phyloP scores from a whole-genome alignment of 2,797 vertebrate genomes.

The Eospalax fontanierii region DNA sequence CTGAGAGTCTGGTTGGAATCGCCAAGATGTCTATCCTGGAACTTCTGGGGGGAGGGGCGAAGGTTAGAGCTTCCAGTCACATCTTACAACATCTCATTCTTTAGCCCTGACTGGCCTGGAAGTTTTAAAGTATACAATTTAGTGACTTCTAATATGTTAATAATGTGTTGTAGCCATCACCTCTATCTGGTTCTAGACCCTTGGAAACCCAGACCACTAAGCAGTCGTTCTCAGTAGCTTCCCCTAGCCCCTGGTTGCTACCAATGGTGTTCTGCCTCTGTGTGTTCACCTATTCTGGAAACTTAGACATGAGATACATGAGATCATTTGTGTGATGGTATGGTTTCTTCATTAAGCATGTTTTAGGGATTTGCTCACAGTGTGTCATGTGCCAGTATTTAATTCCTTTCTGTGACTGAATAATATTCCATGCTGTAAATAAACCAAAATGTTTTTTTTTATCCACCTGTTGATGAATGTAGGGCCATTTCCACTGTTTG shows the following conservation, averaged over 20 bases:
- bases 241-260: background rate
- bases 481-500: background rate
- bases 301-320: background rate
- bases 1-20: no score
- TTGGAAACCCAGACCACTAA: background rate
- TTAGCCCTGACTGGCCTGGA: no score
- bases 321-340: background rate
- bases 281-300: background rate
- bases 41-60: no score
- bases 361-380: background rate
- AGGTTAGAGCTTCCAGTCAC: no score
- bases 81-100: no score
- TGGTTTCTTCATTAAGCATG: background rate
- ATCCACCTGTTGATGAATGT: background rate
- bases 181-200: background rate
- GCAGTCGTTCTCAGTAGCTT: background rate
- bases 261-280: background rate
- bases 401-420: background rate
- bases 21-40: no score
- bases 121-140: background rate
- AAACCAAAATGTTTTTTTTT: background rate
- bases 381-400: background rate
- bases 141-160: background rate
- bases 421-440: background rate
- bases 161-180: accelerated